phyloP scores from a whole-genome alignment of 2,888 invertebrate genomes.

The Magallana nippona region DNA sequence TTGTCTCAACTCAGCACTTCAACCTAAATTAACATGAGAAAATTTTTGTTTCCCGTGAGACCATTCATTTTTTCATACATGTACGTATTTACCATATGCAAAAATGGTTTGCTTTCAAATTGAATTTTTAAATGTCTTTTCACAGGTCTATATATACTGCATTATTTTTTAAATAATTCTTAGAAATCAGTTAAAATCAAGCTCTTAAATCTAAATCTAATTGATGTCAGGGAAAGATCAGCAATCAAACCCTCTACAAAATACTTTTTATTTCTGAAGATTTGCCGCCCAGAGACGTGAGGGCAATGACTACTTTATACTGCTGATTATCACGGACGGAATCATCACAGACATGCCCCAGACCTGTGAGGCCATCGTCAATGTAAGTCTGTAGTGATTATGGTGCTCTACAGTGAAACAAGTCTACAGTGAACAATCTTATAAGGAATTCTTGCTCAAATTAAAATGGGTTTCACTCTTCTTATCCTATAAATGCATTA shows the following conservation, averaged over 20 bases:
- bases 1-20: background rate
- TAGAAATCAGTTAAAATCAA: no score
- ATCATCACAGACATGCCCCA: conserved; percentile 84
- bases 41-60: no score
- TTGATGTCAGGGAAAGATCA: background rate
- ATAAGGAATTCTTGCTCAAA: no score
- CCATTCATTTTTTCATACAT: background rate
- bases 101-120: background rate
- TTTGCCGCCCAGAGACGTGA: conserved; percentile 81
- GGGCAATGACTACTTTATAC: conserved; percentile 83
- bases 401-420: background rate
- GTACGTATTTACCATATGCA: background rate
- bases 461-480: no score
- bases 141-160: no score
- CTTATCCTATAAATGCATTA: no score
- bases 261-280: conserved; percentile 57
- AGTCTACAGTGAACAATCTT: no score
- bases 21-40: no score
- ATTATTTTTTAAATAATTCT: no score
- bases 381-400: conserved; percentile 63
- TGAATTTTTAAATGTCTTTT: no score
- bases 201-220: background rate
- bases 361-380: conserved; percentile 79
- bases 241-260: background rate
- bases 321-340: conserved; percentile 84